Conservation (phyloP, 2,888 invertebrate genomes). For the Hirtodrosophila trivittata region DNA sequence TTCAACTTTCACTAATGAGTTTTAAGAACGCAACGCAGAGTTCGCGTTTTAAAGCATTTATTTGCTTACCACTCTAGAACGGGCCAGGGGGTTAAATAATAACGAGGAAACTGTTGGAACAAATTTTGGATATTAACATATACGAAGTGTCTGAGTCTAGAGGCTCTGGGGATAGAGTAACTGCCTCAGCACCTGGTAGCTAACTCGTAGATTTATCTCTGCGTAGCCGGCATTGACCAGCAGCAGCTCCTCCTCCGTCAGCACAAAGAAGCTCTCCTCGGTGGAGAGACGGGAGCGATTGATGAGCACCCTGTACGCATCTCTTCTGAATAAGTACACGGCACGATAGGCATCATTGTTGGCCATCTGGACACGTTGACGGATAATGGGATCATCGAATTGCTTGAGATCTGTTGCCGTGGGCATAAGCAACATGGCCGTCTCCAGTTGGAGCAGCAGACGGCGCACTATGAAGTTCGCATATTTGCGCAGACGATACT, state of each 20-base stretch:
- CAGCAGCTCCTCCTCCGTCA: constrained; percentile 32
- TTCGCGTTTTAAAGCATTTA: constrained; percentile 16
- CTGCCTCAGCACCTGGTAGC: constrained; percentile 12
- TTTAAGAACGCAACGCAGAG: constrained; percentile 57
- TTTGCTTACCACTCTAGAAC: no score
- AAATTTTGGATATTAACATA: no score
- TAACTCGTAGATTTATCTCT: constrained; percentile 6
- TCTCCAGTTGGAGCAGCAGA: constrained; percentile 43
- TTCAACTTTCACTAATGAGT: constrained; percentile 60
- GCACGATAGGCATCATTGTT: constrained; percentile 29
- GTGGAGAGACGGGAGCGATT: neutral
- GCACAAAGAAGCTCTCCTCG: constrained; percentile 17
- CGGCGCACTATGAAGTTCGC: constrained; percentile 54
- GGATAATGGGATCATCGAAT: neutral
- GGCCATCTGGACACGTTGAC: constrained; percentile 12
- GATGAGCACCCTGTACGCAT: constrained; percentile 34
- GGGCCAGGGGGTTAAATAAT: no score
- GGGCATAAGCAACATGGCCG: constrained; percentile 33
- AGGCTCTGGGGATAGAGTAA: constrained; percentile 28
- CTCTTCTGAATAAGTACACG: constrained; percentile 46
- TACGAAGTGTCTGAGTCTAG: neutral
- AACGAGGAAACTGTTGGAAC: no score
- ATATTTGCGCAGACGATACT: constrained; percentile 1
- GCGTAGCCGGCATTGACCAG: constrained; percentile 41
- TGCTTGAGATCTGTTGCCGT: neutral